Base-by-base conservation (phyloP, 2,888 invertebrate species). In the Sesia bembeciformis region DNA sequence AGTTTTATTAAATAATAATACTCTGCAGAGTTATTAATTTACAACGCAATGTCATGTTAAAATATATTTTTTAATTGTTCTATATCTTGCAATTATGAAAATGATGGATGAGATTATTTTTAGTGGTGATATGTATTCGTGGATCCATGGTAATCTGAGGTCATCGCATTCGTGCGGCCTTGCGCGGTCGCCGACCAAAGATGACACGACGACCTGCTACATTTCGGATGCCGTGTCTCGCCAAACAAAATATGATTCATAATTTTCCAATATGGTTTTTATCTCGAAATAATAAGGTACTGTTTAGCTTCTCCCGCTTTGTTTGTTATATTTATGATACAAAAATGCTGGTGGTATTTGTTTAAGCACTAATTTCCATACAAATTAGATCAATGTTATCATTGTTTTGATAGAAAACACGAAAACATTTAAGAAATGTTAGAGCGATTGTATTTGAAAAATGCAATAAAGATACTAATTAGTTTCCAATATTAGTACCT, bases 151-250 rank as follows among this genome's bases (percentile, higher is more conserved):
- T 51, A 39, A 55, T 67, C 71, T 81, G 83, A 88, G 88, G 88
- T 89, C 87, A 82, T 88, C 83, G 82, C 66, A 75, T 79, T 79
- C 73, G 63, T 63, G 72, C 82, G 88, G 85, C 88, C 88, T 88
- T 88, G 88, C 77, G 71, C 81, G 86, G 88, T 84, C 88, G 81
- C 82, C 82, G 86, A 79, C 82, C 85, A 83, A 73, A 69, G 67
- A 64, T 77, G 76, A 78, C 78, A 76, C 76, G 72, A 76, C 73
- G 79, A 76, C 76, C 78, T 72, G 76, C 73, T 78, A 76, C 76
- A 84, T 84, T 82, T 78, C 57, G 60, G 69, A 69, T 62, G 62
- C 58, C 66, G 62, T 58, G 62, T 66, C 62, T 72, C 66, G 62
- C 62, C 59, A 64, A 56, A 54, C 60, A 58, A 59, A 61, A 62